These are phyloP conservation scores for Omphaloscelis lunosa DNA, from an alignment of 2,888 invertebrate genomes.

Conservation along the genomic window DNA sequence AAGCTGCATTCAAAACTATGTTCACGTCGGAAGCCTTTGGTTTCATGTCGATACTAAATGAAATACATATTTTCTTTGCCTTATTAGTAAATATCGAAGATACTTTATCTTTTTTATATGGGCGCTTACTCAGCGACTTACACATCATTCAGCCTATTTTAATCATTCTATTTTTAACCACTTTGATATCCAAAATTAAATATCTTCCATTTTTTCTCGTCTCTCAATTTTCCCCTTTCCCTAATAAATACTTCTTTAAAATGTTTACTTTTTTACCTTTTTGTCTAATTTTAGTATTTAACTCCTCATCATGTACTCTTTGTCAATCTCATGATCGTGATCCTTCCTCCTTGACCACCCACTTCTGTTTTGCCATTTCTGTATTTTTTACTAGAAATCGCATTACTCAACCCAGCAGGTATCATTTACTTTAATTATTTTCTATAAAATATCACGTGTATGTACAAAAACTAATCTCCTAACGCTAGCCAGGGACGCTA, in stretches of 20 bases:
- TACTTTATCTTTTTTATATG: not conserved
- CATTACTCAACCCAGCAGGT: conserved; percentile 8
- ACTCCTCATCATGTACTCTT: not conserved
- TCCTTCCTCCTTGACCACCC: too few relatives aligned
- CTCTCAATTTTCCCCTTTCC: not conserved
- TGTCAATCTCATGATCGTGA: not conserved
- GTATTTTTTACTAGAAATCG: not conserved
- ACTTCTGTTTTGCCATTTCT: not conserved
- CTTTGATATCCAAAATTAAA: not conserved
- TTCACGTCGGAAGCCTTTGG: not conserved
- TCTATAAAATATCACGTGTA: conserved; percentile 39
- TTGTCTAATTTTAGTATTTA: not conserved
- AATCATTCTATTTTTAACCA: not conserved
- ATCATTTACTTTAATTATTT: conserved; percentile 29
- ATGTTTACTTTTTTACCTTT: too few relatives aligned
- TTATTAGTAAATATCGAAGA: too few relatives aligned
- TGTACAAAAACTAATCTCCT: conserved; percentile 56
- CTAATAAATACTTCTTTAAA: not conserved
- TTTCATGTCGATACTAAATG: not conserved
- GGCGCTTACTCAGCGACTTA: not conserved
- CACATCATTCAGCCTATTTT: not conserved
- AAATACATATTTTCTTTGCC: not conserved
- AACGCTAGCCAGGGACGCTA: conserved; percentile 43
- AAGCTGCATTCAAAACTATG: conserved; percentile 29
- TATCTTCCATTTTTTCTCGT: not conserved